phyloP scores from a whole-genome alignment of 2,888 invertebrate species.

The Liopterus haemorrhoidalis region DNA sequence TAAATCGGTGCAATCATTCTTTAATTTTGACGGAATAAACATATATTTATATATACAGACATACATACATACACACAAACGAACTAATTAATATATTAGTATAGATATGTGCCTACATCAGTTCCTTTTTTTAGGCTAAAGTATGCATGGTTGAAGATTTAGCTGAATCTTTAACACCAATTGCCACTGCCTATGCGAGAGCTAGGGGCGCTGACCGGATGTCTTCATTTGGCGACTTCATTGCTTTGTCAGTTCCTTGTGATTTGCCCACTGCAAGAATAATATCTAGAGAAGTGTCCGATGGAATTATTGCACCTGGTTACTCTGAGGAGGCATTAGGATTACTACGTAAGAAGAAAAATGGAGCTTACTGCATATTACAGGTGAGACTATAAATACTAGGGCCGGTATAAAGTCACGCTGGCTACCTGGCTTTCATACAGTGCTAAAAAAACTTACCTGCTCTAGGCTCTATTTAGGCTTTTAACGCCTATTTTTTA shows the following conservation, averaged over 20 bases:
- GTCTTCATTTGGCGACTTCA: slow-evolving; percentile 98
- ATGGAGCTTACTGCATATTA: slow-evolving; percentile 83
- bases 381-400: too few species aligned
- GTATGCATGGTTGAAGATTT: slow-evolving; percentile 93
- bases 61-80: too few species aligned
- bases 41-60: too few species aligned
- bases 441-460: too few species aligned
- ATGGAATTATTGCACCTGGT: slow-evolving; percentile 96
- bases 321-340: slow-evolving; percentile 78
- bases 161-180: slow-evolving; percentile 62
- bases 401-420: too few species aligned
- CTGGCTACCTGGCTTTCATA: too few species aligned
- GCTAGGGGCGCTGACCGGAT: slow-evolving; percentile 97
- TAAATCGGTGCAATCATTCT: too few species aligned
- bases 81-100: too few species aligned
- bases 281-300: slow-evolving; percentile 90
- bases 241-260: slow-evolving; percentile 87
- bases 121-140: slow-evolving; percentile 56
- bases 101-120: too few species aligned
- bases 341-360: slow-evolving; percentile 89
- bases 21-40: too few species aligned
- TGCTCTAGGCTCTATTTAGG: too few species aligned
- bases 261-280: slow-evolving; percentile 87
- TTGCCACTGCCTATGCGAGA: slow-evolving; percentile 89
- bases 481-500: too few species aligned